A percentile compares a stretch with the other conserved stretches of the same genome.
Conservation (phyloP, 2,888 invertebrate genomes). For the Gastracanthus pulcherrimus region DNA sequence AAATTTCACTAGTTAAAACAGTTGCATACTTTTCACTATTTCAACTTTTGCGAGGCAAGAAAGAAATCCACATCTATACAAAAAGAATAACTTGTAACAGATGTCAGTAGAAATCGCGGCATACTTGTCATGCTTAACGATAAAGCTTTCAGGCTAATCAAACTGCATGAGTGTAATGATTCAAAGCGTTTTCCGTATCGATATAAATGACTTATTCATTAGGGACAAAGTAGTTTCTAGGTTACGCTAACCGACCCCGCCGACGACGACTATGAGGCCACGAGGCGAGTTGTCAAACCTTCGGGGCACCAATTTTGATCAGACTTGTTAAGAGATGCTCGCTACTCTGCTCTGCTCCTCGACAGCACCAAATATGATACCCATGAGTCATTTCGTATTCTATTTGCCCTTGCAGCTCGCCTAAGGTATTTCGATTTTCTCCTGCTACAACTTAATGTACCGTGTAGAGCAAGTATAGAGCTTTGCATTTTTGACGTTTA, state of each 20-base stretch:
- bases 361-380: background rate
- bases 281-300: background rate
- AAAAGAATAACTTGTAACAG: too few species aligned
- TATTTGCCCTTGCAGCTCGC: background rate
- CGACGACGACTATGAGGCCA: too few species aligned
- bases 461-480: too few species aligned
- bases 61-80: too few species aligned
- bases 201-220: conserved; percentile 16
- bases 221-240: background rate
- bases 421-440: background rate
- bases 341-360: too few species aligned
- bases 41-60: too few species aligned
- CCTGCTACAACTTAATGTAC: background rate
- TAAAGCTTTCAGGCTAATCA: conserved; percentile 6
- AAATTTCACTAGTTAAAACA: too few species aligned
- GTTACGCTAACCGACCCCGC: background rate
- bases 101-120: too few species aligned
- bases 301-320: background rate
- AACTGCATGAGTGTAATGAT: background rate
- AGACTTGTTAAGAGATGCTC: background rate
- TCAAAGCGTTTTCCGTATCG: conserved; percentile 7
- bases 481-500: too few species aligned
- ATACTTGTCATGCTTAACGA: background rate
- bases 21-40: too few species aligned
- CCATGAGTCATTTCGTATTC: conserved; percentile 18